Base-by-base conservation (phyloP, 2,888 invertebrate genomes). In the Apodemia zela region DNA sequence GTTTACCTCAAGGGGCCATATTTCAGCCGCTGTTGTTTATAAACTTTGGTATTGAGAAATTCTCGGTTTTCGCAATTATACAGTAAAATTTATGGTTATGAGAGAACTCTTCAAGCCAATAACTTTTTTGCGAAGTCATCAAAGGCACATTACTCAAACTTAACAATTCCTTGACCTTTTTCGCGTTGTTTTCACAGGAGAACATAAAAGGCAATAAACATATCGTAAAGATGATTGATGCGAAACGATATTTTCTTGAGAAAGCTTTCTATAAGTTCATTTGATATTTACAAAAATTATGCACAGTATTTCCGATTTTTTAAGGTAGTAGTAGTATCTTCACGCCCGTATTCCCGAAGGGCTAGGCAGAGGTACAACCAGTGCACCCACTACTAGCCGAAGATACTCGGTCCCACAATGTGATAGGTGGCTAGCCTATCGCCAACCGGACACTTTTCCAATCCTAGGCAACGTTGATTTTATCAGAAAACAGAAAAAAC, bases 201-300 rank as follows among this genome's bases (percentile, higher is more conserved):
- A 57, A 8, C 29, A 7, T 57, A 29, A 57, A 57, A 57, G 54
- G 29, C 54, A 57, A 57, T 57, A 57, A 57, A 57, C 54, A 57
- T 57, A 29, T 54, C 25, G 29, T 57, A 8, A 15, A 57, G 29
- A 3, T 57, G 54, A 57, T 57, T 57, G 25, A 57, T 57, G n/a
- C 8, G 3, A 57, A 15, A 7, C 54, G 54, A 57, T 25, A 54
- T 54, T 57, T 57, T 54, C 29, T 57, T 15, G 15, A n/a, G 29
- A 7, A n/a, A 57, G 25, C 13, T 54, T 15, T 4, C 18, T 54
- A 21, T 15, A 21, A 4, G 11, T 1, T 11, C 11, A 38, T 38
- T 38, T 13, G 11, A 4, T 38, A 38, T 38, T 38, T 11, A 38
- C 11, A 38, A 11, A 38, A 38, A 38, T 11, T 38, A 35, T 33